Percentiles rank a stretch among this genome's conserved stretches.
Evolutionary conservation across 2,888 invertebrate genomes (phyloP).

Genomic region (Thereva unica): DNA sequence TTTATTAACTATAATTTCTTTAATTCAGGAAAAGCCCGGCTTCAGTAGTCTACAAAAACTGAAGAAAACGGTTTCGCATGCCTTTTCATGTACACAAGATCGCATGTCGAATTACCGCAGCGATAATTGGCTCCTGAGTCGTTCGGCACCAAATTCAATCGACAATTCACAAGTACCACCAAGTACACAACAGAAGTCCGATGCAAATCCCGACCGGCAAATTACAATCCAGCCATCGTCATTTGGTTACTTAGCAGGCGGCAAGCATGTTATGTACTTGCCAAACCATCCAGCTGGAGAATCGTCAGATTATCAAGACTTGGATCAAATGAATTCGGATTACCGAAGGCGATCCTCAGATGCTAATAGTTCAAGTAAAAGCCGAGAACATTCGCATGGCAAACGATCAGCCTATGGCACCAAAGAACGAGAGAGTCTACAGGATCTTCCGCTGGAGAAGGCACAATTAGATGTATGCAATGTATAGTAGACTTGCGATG

Average conservation of each 20-base stretch:
- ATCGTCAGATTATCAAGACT: slow-evolving; percentile 55
- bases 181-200: not conserved
- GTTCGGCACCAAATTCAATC: slow-evolving; percentile 78
- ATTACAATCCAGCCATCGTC: slow-evolving; percentile 51
- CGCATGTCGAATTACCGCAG: slow-evolving; percentile 43
- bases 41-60: slow-evolving; percentile 73
- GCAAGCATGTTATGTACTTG: slow-evolving; percentile 80
- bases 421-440: slow-evolving; percentile 37
- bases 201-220: not conserved
- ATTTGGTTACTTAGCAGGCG: slow-evolving; percentile 66
- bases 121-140: slow-evolving; percentile 77
- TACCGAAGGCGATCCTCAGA: not conserved
- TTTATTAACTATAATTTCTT: slow-evolving; percentile 25
- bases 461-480: not conserved
- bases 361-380: not conserved
- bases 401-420: not conserved
- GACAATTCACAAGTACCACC: slow-evolving; percentile 52
- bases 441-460: slow-evolving; percentile 17
- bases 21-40: slow-evolving; percentile 55
- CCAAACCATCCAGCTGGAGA: slow-evolving; percentile 50
- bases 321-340: slow-evolving; percentile 2
- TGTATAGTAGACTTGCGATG: not conserved
- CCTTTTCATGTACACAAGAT: slow-evolving; percentile 8
- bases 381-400: not conserved
- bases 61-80: slow-evolving; percentile 53